Base-by-base conservation (phyloP, 2,888 invertebrate genomes). In the Eucera pruinosa region DNA sequence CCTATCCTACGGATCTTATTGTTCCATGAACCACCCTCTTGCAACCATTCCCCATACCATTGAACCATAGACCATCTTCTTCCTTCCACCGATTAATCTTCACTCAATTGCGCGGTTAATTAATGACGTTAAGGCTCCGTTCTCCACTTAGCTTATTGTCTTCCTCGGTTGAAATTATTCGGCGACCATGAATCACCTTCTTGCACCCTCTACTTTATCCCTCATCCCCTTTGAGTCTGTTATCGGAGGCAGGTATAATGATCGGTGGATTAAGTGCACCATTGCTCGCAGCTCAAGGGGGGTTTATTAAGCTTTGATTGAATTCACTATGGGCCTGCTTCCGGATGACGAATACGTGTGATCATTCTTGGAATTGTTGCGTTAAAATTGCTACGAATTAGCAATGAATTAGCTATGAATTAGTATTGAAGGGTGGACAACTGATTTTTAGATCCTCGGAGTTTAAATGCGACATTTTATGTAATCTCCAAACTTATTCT, bases 31-130 rank as follows among this genome's bases (percentile, higher is more conserved):
- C 71, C 61, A 45, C 57, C 52, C 23, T n/a, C 39, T 33, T 18
- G 55, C 55, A 20, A 36, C 36, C 36, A 13, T n/a, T 60, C n/a
- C n/a, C n/a, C n/a, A n/a, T 55, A 13, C 11, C 50, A 18, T 13
- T 30, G 36, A 11, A 11, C 27, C 50, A 13, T 54, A 36, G 48
- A 55, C 75, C 64, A 58, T 68, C 68, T 75, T 71, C 78, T 78
- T 75, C 83, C 73, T 69, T 72, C 78, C 62, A 54, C 70, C 84
- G 83, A 88, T 88, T 88, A 88, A 88, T 88, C 88, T 87, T 84
- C 84, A 76, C 85, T 86, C 88, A 87, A 88, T 88, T 87, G 86
- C 88, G 75, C 83, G 74, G 87, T 88, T 88, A 88, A 88, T 88
- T 88, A 88, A 88, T 88, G 83, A 83, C 84, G 82, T 84, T 83